phyloP scores from a whole-genome alignment of 2,888 invertebrate species.

The Stenotaenia linearis region DNA sequence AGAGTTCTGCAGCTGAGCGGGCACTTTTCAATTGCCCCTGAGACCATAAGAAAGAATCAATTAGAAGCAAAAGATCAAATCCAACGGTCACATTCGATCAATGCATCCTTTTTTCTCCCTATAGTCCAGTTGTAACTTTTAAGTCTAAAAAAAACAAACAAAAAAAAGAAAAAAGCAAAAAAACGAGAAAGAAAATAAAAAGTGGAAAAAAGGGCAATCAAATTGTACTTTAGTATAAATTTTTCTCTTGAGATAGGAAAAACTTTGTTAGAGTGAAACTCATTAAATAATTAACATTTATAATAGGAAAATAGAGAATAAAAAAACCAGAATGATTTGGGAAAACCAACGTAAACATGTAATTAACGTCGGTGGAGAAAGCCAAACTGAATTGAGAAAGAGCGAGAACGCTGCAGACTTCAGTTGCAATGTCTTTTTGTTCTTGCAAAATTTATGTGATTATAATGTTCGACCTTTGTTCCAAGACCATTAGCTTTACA shows the following conservation, averaged over 20 bases:
- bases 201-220: background rate
- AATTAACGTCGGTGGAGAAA: slow-evolving; percentile 2
- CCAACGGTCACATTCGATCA: background rate
- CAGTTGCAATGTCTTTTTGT: slow-evolving; percentile 11
- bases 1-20: slow-evolving; percentile 15
- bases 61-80: slow-evolving; percentile 12
- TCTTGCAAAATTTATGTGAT: slow-evolving; percentile 9
- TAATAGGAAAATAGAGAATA: background rate
- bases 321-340: background rate
- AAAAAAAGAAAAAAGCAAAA: background rate
- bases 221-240: background rate
- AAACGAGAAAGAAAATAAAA: background rate
- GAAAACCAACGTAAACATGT: background rate
- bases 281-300: slow-evolving; percentile 20
- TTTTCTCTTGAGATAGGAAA: background rate
- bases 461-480: slow-evolving; percentile 26
- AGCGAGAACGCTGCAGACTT: background rate
- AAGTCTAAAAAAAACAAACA: background rate
- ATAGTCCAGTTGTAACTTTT: background rate
- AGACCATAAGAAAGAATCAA: slow-evolving; percentile 17
- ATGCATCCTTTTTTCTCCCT: background rate
- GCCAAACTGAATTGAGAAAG: background rate
- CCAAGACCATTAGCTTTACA: slow-evolving; percentile 21
- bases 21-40: slow-evolving; percentile 26
- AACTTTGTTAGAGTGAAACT: background rate